Base-by-base conservation (phyloP, 2,113 vertebrate genomes). In the Mellivora capensis region DNA sequence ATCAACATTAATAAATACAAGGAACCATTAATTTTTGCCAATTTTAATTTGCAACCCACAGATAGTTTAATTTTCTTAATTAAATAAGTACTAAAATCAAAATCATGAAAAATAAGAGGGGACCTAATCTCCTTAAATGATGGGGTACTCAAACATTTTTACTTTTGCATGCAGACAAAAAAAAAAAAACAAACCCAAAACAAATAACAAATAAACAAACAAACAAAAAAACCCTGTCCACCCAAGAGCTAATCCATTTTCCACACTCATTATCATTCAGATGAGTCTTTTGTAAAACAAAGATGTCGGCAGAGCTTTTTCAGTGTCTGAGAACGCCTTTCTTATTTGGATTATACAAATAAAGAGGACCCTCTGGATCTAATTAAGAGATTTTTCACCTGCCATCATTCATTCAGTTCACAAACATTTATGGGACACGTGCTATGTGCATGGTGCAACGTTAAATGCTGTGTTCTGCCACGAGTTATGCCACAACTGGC, bases 371-470 rank as follows among this genome's bases (percentile, higher is more conserved):
- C 97, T 97, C 96, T 96, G 95, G 97, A 95, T 97, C 95, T 98
- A 97, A 98, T 97, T 94, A 98, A 98, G 96, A 98, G 98, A 88
- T 94, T 97, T 94, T 97, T 97, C 98, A 98, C 97, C 98, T 97
- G 98, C 95, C 97, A 79, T 90, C 80, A 34, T 91, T 92, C 87
- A 94, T 59, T 87, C 95, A n/a, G 76, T 37, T 85, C 92, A 61
- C 90, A 90, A 71, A 93, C 96, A 67, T 84, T 87, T 77, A 57
- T 57, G 94, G 90, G 85, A 72, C 95, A 77, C 90, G 80, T 92
- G 95, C 86, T 69, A 4, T 6, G 59, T 39, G 88, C 57, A 14
- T 18, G 74, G 79, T 91, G 20, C 54, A 34, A 71, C 8, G 83
- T 74, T 87, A 82, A 96, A 85, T 34, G 72, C 92, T 67, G 90